A percentile compares a stretch with the other conserved stretches of the same genome.
These are phyloP conservation scores for Nomada ruficornis DNA, from an alignment of 2,888 invertebrate species.

Conservation along the genomic window DNA sequence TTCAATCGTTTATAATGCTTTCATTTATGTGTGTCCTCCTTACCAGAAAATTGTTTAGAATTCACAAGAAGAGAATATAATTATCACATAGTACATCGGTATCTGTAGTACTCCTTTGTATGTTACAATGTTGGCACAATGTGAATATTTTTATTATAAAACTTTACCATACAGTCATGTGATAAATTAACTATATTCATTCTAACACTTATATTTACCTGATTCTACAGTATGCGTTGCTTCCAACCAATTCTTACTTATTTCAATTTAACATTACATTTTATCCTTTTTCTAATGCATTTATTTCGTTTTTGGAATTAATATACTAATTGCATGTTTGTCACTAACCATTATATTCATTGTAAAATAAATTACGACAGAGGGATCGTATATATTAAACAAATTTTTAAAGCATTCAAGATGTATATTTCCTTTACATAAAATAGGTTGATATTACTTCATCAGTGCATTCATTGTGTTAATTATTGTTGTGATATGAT, in stretches of 20 bases:
- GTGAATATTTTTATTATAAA: slow-evolving; percentile 10
- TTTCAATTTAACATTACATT: too few species aligned
- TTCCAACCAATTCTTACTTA: too few species aligned
- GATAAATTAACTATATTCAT: neutral
- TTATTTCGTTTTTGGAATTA: slow-evolving; percentile 11
- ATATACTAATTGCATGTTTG: slow-evolving; percentile 15
- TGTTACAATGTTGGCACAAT: neutral
- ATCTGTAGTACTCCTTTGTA: slow-evolving; percentile 16
- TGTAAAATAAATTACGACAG: neutral
- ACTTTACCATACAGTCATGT: slow-evolving; percentile 27
- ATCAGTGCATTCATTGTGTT: slow-evolving; percentile 1
- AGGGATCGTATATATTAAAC: slow-evolving; percentile 8
- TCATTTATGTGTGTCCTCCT: slow-evolving; percentile 13
- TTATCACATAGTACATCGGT: slow-evolving; percentile 4
- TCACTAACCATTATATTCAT: slow-evolving; percentile 11
- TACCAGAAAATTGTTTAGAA: neutral
- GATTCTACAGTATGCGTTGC: neutral
- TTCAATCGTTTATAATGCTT: slow-evolving; percentile 39
- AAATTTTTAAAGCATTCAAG: neutral
- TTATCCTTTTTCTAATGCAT: too few species aligned
- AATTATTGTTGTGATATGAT: slow-evolving; percentile 1
- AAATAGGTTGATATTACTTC: slow-evolving; percentile 17
- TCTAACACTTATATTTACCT: neutral
- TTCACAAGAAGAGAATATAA: slow-evolving; percentile 1
- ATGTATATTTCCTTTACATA: slow-evolving; percentile 35